Evolutionary conservation across 2,113 vertebrate genomes (phyloP), one percentile per base, ranked within the genome.

Genomic region (Chloropsis cyanopogon): DNA sequence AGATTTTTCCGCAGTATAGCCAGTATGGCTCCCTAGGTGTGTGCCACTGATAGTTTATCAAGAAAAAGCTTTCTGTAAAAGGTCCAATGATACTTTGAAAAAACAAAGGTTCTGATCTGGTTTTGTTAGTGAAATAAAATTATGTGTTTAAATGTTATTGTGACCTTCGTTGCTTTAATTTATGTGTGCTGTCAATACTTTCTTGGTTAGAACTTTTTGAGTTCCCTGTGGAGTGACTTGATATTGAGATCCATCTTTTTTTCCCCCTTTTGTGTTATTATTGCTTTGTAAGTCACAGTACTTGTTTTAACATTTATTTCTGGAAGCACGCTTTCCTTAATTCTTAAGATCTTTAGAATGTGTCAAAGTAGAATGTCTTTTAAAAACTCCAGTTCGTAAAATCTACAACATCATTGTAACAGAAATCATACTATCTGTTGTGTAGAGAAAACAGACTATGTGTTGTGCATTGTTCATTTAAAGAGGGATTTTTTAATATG

Each of bases 171-270:
- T 95, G 70, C 41, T 95, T 78, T 95, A 93, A 76, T 60, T 79
- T 65, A 59, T 94, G 64, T 88, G 46, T 91, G 77, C 80, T 96
- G 89, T 91, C 75, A 79, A 3, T 86, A 82, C 86, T 96, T 96
- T 89, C 83, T 76, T 73, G 76, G 50, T 71, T 92, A 65, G 60
- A 94, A 82, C 26, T 82, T 82, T 33, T 31, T 88, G 54, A 86
- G 46, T 79, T 94, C 86, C 47, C 26, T 92, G 56, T 90, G 61
- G 44, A 91, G 47, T 93, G 59, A 88, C 65, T 93, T 93, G 56
- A 88, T 53, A 41, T 66, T 90, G 73, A 82, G 41, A 91, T 79
- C 50, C 13, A 73, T 20, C 17, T 71, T 76, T 84, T 70, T 56
- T 76, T 29, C 4, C 2, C 25, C 7, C 24, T 49, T 83, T 90